Base-by-base conservation (phyloP, 2,888 invertebrate genomes). In the Macroteleia sp. region DNA sequence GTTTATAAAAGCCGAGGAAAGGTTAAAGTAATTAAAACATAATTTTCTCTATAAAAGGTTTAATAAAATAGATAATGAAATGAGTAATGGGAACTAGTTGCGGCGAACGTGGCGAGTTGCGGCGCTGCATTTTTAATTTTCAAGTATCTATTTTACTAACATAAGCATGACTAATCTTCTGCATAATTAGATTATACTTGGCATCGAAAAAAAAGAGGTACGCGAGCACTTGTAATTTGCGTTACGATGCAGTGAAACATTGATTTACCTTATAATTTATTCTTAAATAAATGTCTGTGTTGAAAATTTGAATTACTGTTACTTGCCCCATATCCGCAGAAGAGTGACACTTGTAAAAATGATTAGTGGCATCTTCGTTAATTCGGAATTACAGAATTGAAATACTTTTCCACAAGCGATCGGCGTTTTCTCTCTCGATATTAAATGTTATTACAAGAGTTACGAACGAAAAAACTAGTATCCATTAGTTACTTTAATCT, bases 31-130 rank as follows among this genome's bases (percentile, higher is more conserved):
- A 69, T 69, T 69, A 59, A 69, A 50, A 12, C 57, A 69, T 57
- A 41, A 69, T 59, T 69, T 69, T 69, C 69, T 42, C 50, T 57
- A 67, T 57, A 67, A 57, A 64, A 48, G 56, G 57, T 57, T 36
- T 46, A 67, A 46, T 39, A 46, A 66, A 66, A 67, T 56, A 14
- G 30, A 19, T 67, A 57, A 54, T 54, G 44, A 17, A 54, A 34
- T 22, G 62, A 50, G 48, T 41, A 64, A 56, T 39, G 46, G 52
- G 52, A 64, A 64, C 42, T 34, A 25, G 42, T 28, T 22, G 54
- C 16, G 44, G 66, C 46, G 54, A 56, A 46, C n/a, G 50, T 42
- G 50, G 36, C 30, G 25, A 64, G 41, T 25, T 19, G 25, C 34
- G 61, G 46, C 34, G 17, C 19, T 19, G 12, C 30, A 32, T 57